These are phyloP conservation scores for Psylliodes chrysocephalus DNA, from an alignment of 2,888 invertebrate genomes.

Conservation along the genomic window DNA sequence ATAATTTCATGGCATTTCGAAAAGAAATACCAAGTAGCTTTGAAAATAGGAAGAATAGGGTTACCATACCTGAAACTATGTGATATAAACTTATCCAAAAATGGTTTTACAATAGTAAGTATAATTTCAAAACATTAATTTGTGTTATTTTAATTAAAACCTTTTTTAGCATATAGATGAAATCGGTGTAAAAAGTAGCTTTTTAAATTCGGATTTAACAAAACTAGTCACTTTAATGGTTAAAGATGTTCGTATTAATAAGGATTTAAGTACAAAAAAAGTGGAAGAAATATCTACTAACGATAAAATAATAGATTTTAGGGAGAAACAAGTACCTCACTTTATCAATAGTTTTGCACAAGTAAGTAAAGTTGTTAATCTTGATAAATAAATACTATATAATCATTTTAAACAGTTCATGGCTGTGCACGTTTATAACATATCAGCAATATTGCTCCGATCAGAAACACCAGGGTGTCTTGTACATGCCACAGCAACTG, in stretches of 20 bases:
- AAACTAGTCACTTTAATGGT: constrained; percentile 86
- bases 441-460: constrained; percentile 72
- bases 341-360: constrained; percentile 85
- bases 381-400: neutral
- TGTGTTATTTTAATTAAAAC: constrained; percentile 68
- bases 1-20: constrained; percentile 83
- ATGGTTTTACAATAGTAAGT: constrained; percentile 67
- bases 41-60: constrained; percentile 84
- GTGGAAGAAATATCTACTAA: constrained; percentile 56
- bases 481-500: constrained; percentile 77
- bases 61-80: constrained; percentile 81
- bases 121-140: too few relatives aligned
- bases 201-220: constrained; percentile 88
- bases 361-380: constrained; percentile 64
- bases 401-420: constrained; percentile 73
- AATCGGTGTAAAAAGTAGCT: constrained; percentile 85
- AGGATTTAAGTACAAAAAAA: constrained; percentile 68
- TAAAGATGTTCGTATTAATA: constrained; percentile 82
- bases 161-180: constrained; percentile 81
- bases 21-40: constrained; percentile 80
- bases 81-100: constrained; percentile 83
- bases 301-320: constrained; percentile 70
- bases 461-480: constrained; percentile 75
- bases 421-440: constrained; percentile 83
- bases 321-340: constrained; percentile 80